phyloP scores from a whole-genome alignment of 2,113 vertebrate genomes.

The Rhinichthys klamathensis region DNA sequence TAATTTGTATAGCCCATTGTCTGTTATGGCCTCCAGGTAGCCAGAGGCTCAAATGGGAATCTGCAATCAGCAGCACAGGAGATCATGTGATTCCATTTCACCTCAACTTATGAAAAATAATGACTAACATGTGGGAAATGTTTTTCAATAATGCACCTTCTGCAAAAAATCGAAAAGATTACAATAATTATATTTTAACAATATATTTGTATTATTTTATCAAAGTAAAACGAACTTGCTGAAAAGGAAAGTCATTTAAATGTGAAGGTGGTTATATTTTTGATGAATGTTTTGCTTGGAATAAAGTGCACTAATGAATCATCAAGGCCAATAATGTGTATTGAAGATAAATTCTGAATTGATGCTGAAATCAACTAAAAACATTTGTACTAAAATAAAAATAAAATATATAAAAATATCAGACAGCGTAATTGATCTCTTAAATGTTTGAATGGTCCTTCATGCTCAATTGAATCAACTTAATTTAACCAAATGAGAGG shows the following conservation, averaged over 20 bases:
- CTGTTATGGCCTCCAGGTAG: conserved; percentile 30
- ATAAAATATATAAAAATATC: too few relatives aligned
- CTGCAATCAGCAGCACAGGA: not conserved
- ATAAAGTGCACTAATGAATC: not conserved
- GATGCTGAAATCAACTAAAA: not conserved
- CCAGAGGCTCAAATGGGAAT: not conserved
- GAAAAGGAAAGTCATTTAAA: not conserved
- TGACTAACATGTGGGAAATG: not conserved
- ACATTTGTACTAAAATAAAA: not conserved
- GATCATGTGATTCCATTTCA: conserved; percentile 4
- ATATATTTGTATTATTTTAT: not conserved
- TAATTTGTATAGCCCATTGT: not conserved
- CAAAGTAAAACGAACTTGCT: not conserved
- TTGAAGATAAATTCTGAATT: not conserved
- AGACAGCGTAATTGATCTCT: not conserved
- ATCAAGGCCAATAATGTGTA: not conserved
- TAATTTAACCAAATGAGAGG: not conserved
- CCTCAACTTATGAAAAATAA: conserved; percentile 4
- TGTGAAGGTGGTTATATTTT: not conserved
- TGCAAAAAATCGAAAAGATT: too few relatives aligned
- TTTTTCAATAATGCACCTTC: conserved; percentile 6
- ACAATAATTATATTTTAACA: not conserved
- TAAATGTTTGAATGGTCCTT: not conserved
- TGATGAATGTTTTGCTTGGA: not conserved
- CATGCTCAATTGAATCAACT: not conserved